Base-by-base conservation (phyloP, 2,888 invertebrate genomes). In the Choreutis nemorana region DNA sequence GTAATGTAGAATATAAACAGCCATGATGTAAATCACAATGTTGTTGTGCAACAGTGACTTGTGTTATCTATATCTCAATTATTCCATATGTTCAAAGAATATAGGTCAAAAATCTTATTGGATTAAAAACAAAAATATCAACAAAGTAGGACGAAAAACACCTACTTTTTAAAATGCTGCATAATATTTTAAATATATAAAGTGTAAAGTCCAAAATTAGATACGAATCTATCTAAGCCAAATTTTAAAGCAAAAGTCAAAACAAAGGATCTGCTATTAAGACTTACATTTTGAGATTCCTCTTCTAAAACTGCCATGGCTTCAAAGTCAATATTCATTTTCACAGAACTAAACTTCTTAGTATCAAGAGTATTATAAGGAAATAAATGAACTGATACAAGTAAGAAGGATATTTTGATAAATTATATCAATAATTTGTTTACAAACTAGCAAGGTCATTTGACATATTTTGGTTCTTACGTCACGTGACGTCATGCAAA, bases 371-470 rank as follows among this genome's bases (percentile, higher is more conserved):
- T 48, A 43, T 40, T 39, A 28, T 34, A 41, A 43, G 39, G 50
- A 56, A 66, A 72, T 80, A 70, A 71, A 72, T 77, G 78, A 72
- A 36, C 32, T 36, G 27, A 16, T 6, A 35, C 62, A 70, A 45
- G 71, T 80, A 82, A 83, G 75, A 81, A 72, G 78, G 82, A 83
- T 84, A 56, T 50, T 34, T 46, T 44, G 50, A 56, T 50, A 50
- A 48, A 42, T 55, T 51, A 39, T 52, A 68, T 65, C 80, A 83
- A 82, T 83, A n/a, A n/a, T 67, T 81, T 87, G 87, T 87, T 87
- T 87, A 87, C 87, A 87, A 87, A 87, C 84, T 86, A 67, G 82
- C 86, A 87, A 87, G 86, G 86, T 85, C 86, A 85, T 78, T 71
- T 78, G 71, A 68, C 70, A 70, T 70, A 70, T 68, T 72, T 67